phyloP scores from a whole-genome alignment of 2,888 invertebrate species.

The Dromius quadrimaculatus region DNA sequence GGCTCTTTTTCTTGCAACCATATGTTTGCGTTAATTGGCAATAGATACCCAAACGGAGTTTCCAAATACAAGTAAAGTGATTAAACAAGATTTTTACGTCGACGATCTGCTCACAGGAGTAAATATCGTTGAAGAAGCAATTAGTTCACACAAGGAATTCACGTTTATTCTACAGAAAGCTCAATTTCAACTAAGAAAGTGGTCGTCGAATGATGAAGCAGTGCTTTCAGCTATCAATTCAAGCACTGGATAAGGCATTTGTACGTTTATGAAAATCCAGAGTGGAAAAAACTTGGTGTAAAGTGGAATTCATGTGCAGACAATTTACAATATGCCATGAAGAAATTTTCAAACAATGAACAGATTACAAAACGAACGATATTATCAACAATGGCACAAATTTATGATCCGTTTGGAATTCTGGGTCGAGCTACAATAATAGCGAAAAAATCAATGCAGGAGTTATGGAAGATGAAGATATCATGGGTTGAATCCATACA shows the following conservation, averaged over 20 bases:
- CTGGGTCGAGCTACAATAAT: not conserved
- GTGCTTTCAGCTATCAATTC: not conserved
- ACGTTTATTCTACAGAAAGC: not conserved
- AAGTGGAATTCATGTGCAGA: not conserved
- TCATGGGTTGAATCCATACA: not conserved
- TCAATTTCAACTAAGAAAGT: not conserved
- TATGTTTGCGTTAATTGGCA: not conserved
- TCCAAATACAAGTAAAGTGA: not conserved
- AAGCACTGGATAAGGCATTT: not conserved
- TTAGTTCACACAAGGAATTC: not conserved
- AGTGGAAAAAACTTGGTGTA: not conserved
- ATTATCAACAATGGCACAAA: not conserved
- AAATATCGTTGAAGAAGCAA: not conserved
- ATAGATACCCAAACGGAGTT: not conserved
- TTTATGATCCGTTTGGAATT: not conserved
- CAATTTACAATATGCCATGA: not conserved
- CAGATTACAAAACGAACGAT: not conserved
- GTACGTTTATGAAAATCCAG: not conserved
- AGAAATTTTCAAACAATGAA: not conserved
- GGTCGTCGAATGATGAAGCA: not conserved
- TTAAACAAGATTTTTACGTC: not conserved
- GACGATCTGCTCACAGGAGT: not conserved
- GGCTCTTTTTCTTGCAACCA: not conserved
- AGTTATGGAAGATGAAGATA: not conserved
- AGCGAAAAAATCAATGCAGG: not conserved